Conservation (phyloP, 2,113 vertebrate species). For the Anser cygnoides region DNA sequence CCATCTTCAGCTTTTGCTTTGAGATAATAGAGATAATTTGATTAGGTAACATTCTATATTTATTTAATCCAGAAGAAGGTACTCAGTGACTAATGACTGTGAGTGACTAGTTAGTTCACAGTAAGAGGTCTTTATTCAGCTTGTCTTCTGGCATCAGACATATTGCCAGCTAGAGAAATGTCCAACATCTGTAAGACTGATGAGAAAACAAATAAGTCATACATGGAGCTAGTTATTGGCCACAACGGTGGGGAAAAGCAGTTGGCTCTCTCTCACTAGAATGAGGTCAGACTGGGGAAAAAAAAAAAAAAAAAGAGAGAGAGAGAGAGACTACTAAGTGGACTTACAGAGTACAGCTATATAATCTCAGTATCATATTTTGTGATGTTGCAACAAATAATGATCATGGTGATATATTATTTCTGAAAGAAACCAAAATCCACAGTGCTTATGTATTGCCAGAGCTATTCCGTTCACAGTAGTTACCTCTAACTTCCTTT, state of each 20-base stretch:
- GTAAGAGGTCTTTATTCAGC: neutral
- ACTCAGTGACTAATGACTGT: neutral
- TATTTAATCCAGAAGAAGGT: slow-evolving; percentile 28
- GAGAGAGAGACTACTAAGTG: neutral
- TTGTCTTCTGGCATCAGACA: neutral
- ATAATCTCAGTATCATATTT: neutral
- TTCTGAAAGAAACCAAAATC: slow-evolving; percentile 7
- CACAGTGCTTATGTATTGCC: neutral
- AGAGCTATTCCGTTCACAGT: neutral
- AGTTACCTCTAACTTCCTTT: slow-evolving; percentile 32
- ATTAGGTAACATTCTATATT: neutral
- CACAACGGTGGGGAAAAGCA: neutral
- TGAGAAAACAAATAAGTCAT: neutral
- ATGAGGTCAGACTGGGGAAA: neutral
- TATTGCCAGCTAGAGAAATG: neutral
- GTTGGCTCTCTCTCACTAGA: neutral
- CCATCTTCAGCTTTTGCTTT: neutral
- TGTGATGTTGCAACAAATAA: slow-evolving; percentile 19
- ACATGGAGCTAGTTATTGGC: neutral
- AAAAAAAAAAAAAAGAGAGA: neutral
- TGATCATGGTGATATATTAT: slow-evolving; percentile 32
- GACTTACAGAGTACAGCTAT: neutral
- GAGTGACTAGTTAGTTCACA: neutral
- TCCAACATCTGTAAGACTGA: neutral
- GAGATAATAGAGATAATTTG: neutral